Conservation (phyloP, 1,140 invertebrate species). For the Penaeus indicus region DNA sequence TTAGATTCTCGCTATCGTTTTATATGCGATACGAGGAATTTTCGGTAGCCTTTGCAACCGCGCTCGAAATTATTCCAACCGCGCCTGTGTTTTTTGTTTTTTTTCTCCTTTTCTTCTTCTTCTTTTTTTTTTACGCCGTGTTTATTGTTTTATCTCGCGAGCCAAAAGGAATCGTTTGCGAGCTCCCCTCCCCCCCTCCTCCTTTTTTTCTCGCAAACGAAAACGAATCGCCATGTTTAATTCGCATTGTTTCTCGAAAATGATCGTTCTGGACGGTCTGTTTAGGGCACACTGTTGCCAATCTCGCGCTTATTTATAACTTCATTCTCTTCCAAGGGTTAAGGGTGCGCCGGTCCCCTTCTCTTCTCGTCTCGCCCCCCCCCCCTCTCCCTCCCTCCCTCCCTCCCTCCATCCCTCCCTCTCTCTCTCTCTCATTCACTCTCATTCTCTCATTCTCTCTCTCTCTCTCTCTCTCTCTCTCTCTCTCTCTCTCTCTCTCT, state of each 20-base stretch:
- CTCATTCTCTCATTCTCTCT: background rate
- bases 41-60: too few species aligned
- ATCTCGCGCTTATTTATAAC: too few species aligned
- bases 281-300: too few species aligned
- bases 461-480: background rate
- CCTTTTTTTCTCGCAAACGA: too few species aligned
- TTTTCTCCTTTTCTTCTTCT: background rate
- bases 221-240: too few species aligned
- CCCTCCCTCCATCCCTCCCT: background rate
- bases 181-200: conserved; percentile 4
- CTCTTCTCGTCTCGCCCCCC: background rate
- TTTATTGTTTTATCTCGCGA: too few species aligned
- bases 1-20: background rate
- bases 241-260: too few species aligned
- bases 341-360: background rate
- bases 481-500: background rate
- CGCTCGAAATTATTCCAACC: background rate
- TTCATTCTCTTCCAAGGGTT: too few species aligned
- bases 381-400: conserved; percentile 3
- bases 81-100: background rate
- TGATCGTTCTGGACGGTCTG: too few species aligned
- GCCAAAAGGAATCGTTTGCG: too few species aligned
- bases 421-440: background rate
- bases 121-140: too few species aligned
- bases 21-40: too few species aligned